A percentile compares a stretch with the other conserved stretches of the same genome.
Evolutionary conservation across 2,888 invertebrate genomes (phyloP).

Genomic region (Petrophora chlorosata): DNA sequence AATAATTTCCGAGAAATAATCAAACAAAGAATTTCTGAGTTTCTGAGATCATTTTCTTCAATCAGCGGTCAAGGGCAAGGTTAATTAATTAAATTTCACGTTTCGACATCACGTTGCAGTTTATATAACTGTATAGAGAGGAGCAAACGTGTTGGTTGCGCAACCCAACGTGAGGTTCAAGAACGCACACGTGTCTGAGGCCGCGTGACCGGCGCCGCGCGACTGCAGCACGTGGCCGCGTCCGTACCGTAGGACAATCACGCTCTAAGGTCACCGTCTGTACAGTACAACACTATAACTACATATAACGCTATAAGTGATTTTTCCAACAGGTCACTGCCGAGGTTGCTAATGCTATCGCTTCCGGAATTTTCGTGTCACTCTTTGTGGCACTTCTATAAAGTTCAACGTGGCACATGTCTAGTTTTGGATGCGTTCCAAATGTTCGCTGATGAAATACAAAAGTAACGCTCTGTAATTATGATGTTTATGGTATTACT

Average conservation of each 20-base stretch:
- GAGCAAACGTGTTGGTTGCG: slow-evolving; percentile 73
- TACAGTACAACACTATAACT: slow-evolving; percentile 7
- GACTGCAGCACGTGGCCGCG: slow-evolving; percentile 55
- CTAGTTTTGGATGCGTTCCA: slow-evolving; percentile 14
- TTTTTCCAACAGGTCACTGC: slow-evolving; percentile 17
- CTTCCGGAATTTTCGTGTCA: slow-evolving; percentile 6
- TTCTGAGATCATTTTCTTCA: background rate
- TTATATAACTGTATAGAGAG: slow-evolving; percentile 74
- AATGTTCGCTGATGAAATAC: background rate
- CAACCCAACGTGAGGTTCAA: slow-evolving; percentile 80
- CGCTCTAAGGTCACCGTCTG: slow-evolving; percentile 50
- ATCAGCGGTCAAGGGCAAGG: slow-evolving; percentile 50
- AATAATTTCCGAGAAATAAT: slow-evolving; percentile 18
- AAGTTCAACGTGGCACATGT: too few relatives aligned
- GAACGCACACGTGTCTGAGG: slow-evolving; percentile 67
- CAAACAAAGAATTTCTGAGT: slow-evolving; percentile 12
- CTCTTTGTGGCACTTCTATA: too few relatives aligned
- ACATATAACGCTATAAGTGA: slow-evolving; percentile 7
- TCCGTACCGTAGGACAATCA: slow-evolving; percentile 46
- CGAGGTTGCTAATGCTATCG: slow-evolving; percentile 12
- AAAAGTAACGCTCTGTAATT: background rate
- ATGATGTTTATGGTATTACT: too few relatives aligned
- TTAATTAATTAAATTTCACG: slow-evolving; percentile 62
- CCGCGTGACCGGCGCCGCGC: slow-evolving; percentile 66
- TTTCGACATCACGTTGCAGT: slow-evolving; percentile 74